Conservation (phyloP, 2,797 vertebrate species). For the Artibeus jamaicensis region DNA sequence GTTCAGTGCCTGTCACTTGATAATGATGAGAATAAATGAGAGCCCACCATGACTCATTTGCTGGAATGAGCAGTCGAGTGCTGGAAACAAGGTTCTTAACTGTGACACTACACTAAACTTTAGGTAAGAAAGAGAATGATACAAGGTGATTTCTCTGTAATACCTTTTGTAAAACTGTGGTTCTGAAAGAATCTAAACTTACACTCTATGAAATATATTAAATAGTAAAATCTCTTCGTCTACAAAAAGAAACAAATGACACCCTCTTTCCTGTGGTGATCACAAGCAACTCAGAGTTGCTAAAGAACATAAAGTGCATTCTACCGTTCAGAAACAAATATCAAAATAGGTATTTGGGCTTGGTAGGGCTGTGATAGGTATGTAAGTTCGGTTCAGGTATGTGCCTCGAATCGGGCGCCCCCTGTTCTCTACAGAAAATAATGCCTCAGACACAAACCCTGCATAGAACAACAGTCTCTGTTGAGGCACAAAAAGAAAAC, state of each 20-base stretch:
- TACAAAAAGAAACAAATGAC: background rate
- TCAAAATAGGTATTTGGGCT: background rate
- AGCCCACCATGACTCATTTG: background rate
- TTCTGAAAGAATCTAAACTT: background rate
- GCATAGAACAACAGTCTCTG: background rate
- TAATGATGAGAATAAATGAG: background rate
- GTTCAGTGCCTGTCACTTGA: background rate
- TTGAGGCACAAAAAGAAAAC: slow-evolving; percentile 8
- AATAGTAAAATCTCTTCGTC: background rate
- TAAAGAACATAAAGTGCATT: background rate
- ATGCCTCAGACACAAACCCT: background rate
- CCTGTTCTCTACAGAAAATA: background rate
- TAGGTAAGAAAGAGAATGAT: background rate
- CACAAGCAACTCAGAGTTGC: background rate
- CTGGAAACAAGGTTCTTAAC: slow-evolving; percentile 21
- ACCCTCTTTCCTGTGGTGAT: background rate
- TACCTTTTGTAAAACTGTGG: background rate
- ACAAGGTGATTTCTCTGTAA: background rate
- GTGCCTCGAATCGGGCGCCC: background rate
- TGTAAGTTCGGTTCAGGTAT: background rate
- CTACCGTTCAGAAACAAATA: background rate
- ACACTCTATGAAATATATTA: background rate
- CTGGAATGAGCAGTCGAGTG: background rate
- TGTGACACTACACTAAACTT: background rate
- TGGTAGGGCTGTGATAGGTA: background rate